A percentile compares a stretch with the other conserved stretches of the same genome.
phyloP scores from a whole-genome alignment of 2,888 invertebrate genomes.

The Galeopsomyia nigrocyanea region DNA sequence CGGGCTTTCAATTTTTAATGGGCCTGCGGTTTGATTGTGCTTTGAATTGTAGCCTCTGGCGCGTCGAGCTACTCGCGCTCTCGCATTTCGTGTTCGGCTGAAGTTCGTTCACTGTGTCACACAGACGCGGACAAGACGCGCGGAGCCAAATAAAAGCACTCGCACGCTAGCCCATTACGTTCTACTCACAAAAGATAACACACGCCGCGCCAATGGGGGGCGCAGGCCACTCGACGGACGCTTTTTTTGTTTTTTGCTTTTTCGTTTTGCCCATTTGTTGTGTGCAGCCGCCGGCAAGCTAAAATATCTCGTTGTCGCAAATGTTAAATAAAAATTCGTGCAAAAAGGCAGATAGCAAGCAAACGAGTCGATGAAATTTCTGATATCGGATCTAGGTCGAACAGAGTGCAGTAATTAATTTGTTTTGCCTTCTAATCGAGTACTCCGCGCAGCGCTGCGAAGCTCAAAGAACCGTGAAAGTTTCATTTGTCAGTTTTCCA shows the following conservation, averaged over 20 bases:
- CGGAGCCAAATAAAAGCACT: neutral
- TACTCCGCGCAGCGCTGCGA: neutral
- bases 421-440: conserved; percentile 5
- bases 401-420: conserved; percentile 18
- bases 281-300: no score
- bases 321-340: no score
- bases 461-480: neutral
- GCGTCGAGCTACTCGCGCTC: neutral
- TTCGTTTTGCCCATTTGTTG: no score
- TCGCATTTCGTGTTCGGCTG: neutral
- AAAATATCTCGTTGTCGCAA: no score
- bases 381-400: neutral
- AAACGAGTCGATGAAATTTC: neutral
- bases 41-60: conserved; percentile 23
- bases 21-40: conserved; percentile 56
- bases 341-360: no score
- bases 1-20: conserved; percentile 60
- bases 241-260: no score
- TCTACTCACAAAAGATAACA: no score
- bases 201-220: no score
- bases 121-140: conserved; percentile 17
- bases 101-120: neutral
- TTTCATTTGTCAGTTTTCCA: conserved; percentile 29
- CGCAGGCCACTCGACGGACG: no score
- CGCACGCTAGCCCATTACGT: neutral